Percentiles rank a stretch among this genome's conserved stretches.
Conservation (phyloP, 2,797 vertebrate species). For the Vultur gryphus region DNA sequence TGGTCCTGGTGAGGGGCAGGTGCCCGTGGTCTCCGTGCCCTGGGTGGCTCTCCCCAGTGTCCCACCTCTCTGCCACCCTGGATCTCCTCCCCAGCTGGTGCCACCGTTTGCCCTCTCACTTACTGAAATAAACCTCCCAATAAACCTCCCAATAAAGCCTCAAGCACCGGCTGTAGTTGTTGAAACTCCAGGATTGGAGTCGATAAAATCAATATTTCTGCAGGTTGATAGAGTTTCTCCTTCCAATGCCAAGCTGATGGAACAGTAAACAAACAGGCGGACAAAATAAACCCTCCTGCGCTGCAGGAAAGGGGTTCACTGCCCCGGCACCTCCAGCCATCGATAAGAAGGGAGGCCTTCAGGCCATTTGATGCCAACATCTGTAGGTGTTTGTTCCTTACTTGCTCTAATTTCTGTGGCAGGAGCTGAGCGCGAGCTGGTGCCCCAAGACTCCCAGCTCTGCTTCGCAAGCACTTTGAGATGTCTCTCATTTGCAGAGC, state of each 20-base stretch:
- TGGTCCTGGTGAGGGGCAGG: not conserved
- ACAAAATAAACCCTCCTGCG: not conserved
- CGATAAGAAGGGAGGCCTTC: accelerated
- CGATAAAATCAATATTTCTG: slow-evolving; percentile 53
- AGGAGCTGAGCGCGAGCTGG: not conserved
- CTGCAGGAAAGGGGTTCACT: not conserved
- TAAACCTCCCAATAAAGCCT: slow-evolving; percentile 39
- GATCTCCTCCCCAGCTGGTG: not conserved
- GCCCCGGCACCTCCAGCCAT: not conserved
- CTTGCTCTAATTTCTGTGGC: not conserved
- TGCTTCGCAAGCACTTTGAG: slow-evolving; percentile 5
- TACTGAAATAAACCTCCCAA: slow-evolving; percentile 25
- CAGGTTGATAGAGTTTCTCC: slow-evolving; percentile 56
- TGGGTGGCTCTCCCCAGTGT: not conserved
- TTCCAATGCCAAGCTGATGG: not conserved
- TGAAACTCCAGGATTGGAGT: slow-evolving; percentile 33
- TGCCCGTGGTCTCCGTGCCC: accelerated
- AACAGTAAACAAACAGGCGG: not conserved
- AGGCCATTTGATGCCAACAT: not conserved
- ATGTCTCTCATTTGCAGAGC: slow-evolving; percentile 64
- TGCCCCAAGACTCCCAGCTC: slow-evolving; percentile 11
- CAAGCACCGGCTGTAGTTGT: not conserved
- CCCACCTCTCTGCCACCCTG: not conserved
- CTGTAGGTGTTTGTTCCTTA: not conserved
- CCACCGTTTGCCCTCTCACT: not conserved